Percentiles rank a stretch among this genome's conserved stretches.
Evolutionary conservation across 1,140 invertebrate species (phyloP).

Genomic region (Rhopalosiphum maidis): DNA sequence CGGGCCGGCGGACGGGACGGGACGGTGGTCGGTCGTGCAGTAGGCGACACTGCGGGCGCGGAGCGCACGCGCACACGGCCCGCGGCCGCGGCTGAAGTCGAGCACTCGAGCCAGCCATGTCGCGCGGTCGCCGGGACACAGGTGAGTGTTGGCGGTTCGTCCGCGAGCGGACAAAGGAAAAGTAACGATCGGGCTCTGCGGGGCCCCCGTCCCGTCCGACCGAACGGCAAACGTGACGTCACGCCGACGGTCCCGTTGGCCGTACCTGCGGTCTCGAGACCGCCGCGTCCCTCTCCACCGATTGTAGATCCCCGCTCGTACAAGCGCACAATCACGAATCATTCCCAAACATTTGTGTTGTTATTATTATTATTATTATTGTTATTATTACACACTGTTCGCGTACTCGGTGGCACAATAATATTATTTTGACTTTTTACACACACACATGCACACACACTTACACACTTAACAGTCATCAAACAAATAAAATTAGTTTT

Average conservation of each 20-base stretch:
- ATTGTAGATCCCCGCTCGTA: neutral
- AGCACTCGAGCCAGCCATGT: neutral
- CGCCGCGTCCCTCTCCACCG: neutral
- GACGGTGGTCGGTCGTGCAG: no score
- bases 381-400: constrained; percentile 5
- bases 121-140: neutral
- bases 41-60: neutral
- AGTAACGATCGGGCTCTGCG: neutral
- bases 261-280: neutral
- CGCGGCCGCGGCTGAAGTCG: neutral
- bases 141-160: neutral
- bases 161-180: neutral
- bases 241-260: neutral
- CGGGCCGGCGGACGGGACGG: neutral
- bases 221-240: constrained; percentile 1
- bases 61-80: neutral
- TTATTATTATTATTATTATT: constrained; percentile 49
- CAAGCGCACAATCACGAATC: constrained; percentile 21
- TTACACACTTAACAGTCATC: neutral
- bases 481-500: constrained; percentile 25
- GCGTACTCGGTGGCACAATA: neutral
- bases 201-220: neutral
- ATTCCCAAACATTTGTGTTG: constrained; percentile 40
- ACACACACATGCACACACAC: neutral
- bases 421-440: constrained; percentile 3